Percentiles rank a stretch among this genome's conserved stretches.
Conservation (phyloP, 1,140 invertebrate genomes). For the Zaprionus ghesquierei region DNA sequence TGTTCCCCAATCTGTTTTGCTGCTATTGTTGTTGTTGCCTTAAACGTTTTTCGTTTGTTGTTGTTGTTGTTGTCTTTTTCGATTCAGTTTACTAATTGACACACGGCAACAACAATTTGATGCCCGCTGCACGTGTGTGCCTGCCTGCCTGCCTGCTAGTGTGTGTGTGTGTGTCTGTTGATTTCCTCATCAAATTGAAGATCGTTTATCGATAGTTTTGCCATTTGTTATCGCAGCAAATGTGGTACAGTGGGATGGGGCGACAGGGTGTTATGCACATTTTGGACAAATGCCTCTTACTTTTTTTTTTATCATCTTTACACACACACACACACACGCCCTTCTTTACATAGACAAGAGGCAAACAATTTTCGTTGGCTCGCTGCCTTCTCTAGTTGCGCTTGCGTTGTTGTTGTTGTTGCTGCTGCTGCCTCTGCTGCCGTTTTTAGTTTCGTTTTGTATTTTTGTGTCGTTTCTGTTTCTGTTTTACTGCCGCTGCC, state of each 20-base stretch:
- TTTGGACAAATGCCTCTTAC: neutral
- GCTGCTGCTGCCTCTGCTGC: conserved; percentile 7
- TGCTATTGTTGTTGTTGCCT: conserved; percentile 2
- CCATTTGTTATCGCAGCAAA: neutral
- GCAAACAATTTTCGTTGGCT: conserved; percentile 12
- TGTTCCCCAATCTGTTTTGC: conserved; percentile 18
- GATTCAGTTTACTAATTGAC: conserved; percentile 32
- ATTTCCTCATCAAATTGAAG: neutral
- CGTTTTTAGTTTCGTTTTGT: conserved; percentile 43
- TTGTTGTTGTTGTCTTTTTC: conserved; percentile 13
- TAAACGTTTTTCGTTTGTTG: neutral
- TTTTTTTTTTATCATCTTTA: conserved; percentile 17
- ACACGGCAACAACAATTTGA: conserved; percentile 16
- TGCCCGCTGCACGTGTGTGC: neutral
- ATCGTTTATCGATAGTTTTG: neutral
- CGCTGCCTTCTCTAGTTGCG: neutral
- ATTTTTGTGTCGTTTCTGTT: conserved; percentile 45
- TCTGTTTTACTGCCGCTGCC: conserved; percentile 41
- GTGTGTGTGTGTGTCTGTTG: neutral
- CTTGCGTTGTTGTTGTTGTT: conserved; percentile 1
- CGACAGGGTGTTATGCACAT: neutral
- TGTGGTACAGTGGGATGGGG: too few relatives aligned
- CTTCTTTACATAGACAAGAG: conserved; percentile 7
- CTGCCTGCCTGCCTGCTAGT: too few relatives aligned
- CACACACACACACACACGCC: conserved; percentile 5